Evolutionary conservation across 2,888 invertebrate species (phyloP), one percentile per base, ranked within the genome.

Genomic region (Lasioglossum marginatum): DNA sequence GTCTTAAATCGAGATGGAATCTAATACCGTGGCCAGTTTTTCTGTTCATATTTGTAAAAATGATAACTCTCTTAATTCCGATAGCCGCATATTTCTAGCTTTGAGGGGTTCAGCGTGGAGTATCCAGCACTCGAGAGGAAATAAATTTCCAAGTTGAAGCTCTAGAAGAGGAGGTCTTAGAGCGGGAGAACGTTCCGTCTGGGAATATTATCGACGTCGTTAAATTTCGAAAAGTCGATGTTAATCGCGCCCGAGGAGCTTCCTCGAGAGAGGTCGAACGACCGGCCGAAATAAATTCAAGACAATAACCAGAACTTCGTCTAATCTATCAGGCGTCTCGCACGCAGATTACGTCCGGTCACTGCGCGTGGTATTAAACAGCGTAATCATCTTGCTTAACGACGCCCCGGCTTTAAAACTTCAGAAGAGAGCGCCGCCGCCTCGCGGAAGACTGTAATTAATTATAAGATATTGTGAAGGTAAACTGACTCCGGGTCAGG

Each of bases 211-310:
- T 83, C 43, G n/a, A 66, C 77, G 37, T 60, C 37, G 37, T 70
- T 77, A 84, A 79, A 85, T 84, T 79, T 72, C 76, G 63, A 40
- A 12, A 60, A 79, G 23, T 57, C 72, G 43, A 83, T 60, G 37
- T 27, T 60, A 60, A 79, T 73, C 16, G 34, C 19, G n/a, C 63
- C 23, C 0, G 1, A 73, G 68, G 27, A 37, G 77, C 52, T 60
- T 71, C 37, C 12, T 43, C 66, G n/a, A 37, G 71, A 57, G 73
- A 66, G 40, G 76, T 48, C 52, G 57, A 43, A 45, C 52, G 19
- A n/a, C 23, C 57, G 2, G 40, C 40, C 27, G 12, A 85, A 85
- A 79, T 74, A 85, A 85, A 77, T 74, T 48, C 68, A 48, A 77
- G 34, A 77, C 48, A 78, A 66, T 79, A 77, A 73, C 68, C 79